Evolutionary conservation across 23 tunicate genomes (phyloP).

Genomic region (Halocynthia roretzi): DNA sequence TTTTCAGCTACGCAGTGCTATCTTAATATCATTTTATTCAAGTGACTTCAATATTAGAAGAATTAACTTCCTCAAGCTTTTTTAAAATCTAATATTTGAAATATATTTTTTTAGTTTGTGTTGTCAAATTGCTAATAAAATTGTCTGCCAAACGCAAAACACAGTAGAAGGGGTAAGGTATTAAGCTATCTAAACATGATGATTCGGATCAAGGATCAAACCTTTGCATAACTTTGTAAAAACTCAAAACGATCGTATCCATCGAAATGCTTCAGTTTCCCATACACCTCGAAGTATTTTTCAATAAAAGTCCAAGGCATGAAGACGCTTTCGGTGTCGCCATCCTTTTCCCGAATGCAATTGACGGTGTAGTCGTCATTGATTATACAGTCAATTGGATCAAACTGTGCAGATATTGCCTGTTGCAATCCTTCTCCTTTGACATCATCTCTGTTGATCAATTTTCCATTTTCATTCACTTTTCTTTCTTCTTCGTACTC

Average conservation of each 20-base stretch:
- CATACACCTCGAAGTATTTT: constrained; percentile 83
- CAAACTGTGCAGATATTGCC: not conserved
- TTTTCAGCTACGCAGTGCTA: too few relatives aligned
- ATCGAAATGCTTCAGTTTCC: constrained; percentile 86
- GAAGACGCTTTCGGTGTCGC: constrained; percentile 24
- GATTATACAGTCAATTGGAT: constrained; percentile 56
- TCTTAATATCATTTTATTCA: too few relatives aligned
- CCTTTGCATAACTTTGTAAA: constrained; percentile 67
- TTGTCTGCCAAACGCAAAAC: too few relatives aligned
- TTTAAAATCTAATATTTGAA: too few relatives aligned
- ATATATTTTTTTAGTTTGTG: too few relatives aligned
- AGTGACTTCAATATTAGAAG: too few relatives aligned
- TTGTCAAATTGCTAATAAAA: too few relatives aligned
- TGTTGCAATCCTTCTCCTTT: not conserved
- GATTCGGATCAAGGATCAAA: not conserved
- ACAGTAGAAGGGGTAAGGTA: too few relatives aligned
- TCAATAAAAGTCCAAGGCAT: constrained; percentile 76
- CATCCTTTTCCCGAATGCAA: constrained; percentile 34
- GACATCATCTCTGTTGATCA: not conserved
- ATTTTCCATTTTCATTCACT: constrained; percentile 3
- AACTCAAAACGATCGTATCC: constrained; percentile 93
- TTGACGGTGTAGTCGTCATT: constrained; percentile 63
- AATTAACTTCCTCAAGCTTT: too few relatives aligned
- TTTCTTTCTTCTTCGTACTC: constrained; percentile 11
- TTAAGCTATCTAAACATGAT: not conserved